Evolutionary conservation across 2,888 invertebrate species (phyloP).

Genomic region (Malacosoma neustria): DNA sequence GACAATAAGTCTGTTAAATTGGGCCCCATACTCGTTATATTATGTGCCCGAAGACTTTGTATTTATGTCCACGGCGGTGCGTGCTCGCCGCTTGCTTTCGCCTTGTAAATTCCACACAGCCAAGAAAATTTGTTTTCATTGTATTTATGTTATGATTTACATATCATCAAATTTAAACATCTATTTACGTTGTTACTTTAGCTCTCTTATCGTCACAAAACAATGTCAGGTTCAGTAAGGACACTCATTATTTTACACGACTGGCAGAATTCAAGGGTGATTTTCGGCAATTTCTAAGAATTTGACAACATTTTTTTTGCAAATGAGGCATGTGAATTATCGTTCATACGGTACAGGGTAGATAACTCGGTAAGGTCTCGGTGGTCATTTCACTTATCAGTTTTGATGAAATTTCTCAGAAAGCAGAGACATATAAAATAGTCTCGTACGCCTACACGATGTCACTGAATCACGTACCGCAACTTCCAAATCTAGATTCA

Average conservation of each 20-base stretch:
- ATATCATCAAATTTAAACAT: background rate
- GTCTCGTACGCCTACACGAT: conserved; percentile 35
- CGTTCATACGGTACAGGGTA: conserved; percentile 11
- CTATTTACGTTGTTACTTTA: background rate
- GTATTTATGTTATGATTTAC: conserved; percentile 25
- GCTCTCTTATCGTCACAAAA: background rate
- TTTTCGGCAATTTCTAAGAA: conserved; percentile 20
- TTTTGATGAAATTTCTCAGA: conserved; percentile 26
- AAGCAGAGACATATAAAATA: conserved; percentile 26
- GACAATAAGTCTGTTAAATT: conserved; percentile 76
- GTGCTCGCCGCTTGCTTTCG: conserved; percentile 38
- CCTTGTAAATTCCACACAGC: conserved; percentile 42
- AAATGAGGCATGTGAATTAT: conserved; percentile 4
- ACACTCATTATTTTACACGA: background rate
- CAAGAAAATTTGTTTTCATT: conserved; percentile 36
- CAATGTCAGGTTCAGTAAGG: background rate
- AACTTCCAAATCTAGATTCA: conserved; percentile 57
- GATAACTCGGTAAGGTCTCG: conserved; percentile 5
- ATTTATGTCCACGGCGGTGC: conserved; percentile 46
- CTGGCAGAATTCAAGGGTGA: no score
- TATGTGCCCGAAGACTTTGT: conserved; percentile 42
- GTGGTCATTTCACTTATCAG: conserved; percentile 27
- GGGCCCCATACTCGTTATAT: conserved; percentile 61
- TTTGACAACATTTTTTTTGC: background rate
- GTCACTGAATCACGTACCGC: conserved; percentile 47